Percentiles rank a stretch among this genome's conserved stretches.
phyloP scores from a whole-genome alignment of 2,797 vertebrate genomes.

The Podarcis lilfordi region DNA sequence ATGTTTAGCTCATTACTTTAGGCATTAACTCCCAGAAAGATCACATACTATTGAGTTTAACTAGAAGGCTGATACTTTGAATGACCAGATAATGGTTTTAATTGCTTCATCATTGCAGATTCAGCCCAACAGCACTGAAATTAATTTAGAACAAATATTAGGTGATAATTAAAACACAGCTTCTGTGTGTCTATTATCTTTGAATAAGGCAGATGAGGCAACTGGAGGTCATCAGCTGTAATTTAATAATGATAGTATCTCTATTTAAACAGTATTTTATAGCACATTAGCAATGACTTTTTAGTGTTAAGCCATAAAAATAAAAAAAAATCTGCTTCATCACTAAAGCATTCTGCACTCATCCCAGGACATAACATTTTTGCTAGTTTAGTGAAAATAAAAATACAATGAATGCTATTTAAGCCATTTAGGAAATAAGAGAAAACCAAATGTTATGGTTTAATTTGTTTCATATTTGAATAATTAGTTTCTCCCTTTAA shows the following conservation, averaged over 20 bases:
- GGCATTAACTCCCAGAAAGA: slow-evolving; percentile 64
- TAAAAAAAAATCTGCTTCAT: slow-evolving; percentile 65
- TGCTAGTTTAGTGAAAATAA: slow-evolving; percentile 43
- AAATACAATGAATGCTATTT: slow-evolving; percentile 22
- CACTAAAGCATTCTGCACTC: slow-evolving; percentile 51
- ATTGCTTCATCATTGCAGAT: slow-evolving; percentile 74
- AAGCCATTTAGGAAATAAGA: slow-evolving; percentile 35
- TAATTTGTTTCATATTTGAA: slow-evolving; percentile 39
- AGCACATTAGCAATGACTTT: slow-evolving; percentile 67
- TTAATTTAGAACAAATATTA: slow-evolving; percentile 76
- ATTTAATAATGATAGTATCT: slow-evolving; percentile 64
- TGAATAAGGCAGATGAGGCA: slow-evolving; percentile 67
- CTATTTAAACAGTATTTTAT: slow-evolving; percentile 71
- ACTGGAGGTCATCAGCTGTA: slow-evolving; percentile 72
- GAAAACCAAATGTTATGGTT: slow-evolving; percentile 28
- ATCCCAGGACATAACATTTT: slow-evolving; percentile 13
- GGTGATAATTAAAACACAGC: slow-evolving; percentile 78
- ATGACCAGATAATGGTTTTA: slow-evolving; percentile 73
- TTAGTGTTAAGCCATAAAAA: slow-evolving; percentile 70
- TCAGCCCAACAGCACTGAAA: slow-evolving; percentile 74
- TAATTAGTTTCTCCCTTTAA: slow-evolving; percentile 33
- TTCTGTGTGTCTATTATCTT: slow-evolving; percentile 69
- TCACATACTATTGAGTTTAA: slow-evolving; percentile 55
- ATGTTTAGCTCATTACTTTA: slow-evolving; percentile 61
- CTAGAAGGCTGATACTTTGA: slow-evolving; percentile 67